A percentile compares a stretch with the other conserved stretches of the same genome.
Conservation (phyloP, 2,888 invertebrate species). For the Latrodectus hesperus region DNA sequence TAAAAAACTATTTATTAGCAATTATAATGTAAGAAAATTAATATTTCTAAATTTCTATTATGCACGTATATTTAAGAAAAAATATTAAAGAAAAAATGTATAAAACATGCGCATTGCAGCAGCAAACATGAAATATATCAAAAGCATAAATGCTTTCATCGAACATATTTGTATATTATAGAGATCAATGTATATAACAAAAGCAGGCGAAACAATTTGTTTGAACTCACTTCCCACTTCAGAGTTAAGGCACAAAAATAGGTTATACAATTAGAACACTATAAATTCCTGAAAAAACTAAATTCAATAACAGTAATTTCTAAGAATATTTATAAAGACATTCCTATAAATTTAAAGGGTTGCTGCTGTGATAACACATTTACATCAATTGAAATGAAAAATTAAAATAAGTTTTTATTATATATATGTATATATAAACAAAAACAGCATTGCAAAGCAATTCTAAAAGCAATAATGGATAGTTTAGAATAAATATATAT, state of each 20-base stretch:
- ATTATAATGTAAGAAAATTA: background rate
- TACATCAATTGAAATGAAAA: no score
- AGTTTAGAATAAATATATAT: no score
- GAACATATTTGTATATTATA: conserved; percentile 34
- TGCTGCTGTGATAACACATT: no score
- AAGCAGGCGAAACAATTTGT: conserved; percentile 55
- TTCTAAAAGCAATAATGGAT: no score
- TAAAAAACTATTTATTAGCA: background rate
- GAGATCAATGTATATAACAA: conserved; percentile 46
- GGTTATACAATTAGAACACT: conserved; percentile 44
- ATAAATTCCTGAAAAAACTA: no score
- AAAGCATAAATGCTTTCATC: conserved; percentile 30
- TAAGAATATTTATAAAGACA: no score
- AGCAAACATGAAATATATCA: conserved; percentile 24
- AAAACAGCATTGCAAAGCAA: no score
- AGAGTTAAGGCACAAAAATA: conserved; percentile 63
- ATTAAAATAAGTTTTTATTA: no score
- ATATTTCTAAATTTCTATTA: background rate
- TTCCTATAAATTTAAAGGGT: no score
- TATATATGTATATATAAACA: no score
- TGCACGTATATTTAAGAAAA: conserved; percentile 3
- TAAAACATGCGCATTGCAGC: conserved; percentile 47
- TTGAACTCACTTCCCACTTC: conserved; percentile 68
- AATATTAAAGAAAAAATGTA: background rate
- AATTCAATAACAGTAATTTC: no score